Conservation (phyloP, 2,113 vertebrate species). For the Macroglossus sobrinus region DNA sequence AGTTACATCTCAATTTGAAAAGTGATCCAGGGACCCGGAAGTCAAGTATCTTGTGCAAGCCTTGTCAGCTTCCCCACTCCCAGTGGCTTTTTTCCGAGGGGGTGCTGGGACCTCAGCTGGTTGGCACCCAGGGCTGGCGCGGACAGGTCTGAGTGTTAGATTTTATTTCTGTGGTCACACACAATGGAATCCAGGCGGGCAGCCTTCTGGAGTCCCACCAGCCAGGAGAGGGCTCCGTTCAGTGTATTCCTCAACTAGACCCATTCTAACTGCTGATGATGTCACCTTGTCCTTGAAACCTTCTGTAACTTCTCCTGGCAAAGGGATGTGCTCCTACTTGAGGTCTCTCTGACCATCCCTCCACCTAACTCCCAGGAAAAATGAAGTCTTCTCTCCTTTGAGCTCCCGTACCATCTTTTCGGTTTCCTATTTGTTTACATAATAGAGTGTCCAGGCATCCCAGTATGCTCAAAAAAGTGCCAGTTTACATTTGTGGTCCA, state of each 20-base stretch:
- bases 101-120: background rate
- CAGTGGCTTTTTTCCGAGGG: background rate
- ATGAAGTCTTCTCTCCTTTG: background rate
- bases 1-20: background rate
- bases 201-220: background rate
- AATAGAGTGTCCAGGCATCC: background rate
- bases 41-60: background rate
- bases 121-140: background rate
- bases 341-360: background rate
- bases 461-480: background rate
- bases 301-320: background rate
- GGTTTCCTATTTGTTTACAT: background rate
- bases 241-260: background rate
- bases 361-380: background rate
- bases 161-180: background rate
- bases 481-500: background rate
- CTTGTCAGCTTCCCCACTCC: background rate
- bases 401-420: background rate
- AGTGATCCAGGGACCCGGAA: background rate
- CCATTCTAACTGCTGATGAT: too few relatives aligned
- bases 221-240: background rate
- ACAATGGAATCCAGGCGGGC: background rate
- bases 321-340: background rate
- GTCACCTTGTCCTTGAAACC: background rate
- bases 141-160: background rate